Evolutionary conservation across 2,797 vertebrate species (phyloP), one percentile per base, ranked within the genome.

Genomic region (Myotis planiceps): DNA sequence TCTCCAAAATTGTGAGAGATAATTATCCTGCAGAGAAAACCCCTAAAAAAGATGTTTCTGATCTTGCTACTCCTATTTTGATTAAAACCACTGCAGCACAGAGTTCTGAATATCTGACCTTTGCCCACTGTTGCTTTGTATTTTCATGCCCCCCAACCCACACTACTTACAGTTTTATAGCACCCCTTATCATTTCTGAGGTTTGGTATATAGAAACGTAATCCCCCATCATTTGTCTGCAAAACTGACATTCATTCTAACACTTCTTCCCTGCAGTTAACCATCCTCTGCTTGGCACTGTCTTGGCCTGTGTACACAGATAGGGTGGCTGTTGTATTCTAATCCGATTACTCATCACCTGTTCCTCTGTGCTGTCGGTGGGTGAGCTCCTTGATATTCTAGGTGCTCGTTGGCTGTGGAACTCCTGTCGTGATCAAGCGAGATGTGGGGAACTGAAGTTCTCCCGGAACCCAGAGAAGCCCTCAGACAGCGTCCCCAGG

Each of bases 11-110:
- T 21, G n/a, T 68, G 49, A 60, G 21, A 92, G 78, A 83, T 15
- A 90, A n/a, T 60, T 74, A 32, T 88, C 92, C 65, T 60, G 21
- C 27, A 75, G 63, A 60, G 60, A 83, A 95, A 81, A 87, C 42
- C 21, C 34, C 42, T 92, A 63, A 19, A 21, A 92, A 90, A 9
- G 39, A 71, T 4, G 37, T 45, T 65, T 78, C 12, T 58, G 12
- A 32, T 87, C 23, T 69, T 63, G 16, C 4, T 13, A 51, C 8
- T 23, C 39, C 8, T 1, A 0, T 88, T 90, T 90, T 76, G 23
- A 58, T 84, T 25, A 65, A 51, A 51, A 81, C 81, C 2, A 58
- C 75, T 78, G 23, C 82, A 90, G 84, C 34, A 53, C 4, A 92
- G n/a, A 9, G 6, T 39, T 47, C 63, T 55, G 27, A 69, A 27